These are phyloP conservation scores for Mergus octosetaceus DNA, from an alignment of 2,797 vertebrate species.

Conservation along the genomic window DNA sequence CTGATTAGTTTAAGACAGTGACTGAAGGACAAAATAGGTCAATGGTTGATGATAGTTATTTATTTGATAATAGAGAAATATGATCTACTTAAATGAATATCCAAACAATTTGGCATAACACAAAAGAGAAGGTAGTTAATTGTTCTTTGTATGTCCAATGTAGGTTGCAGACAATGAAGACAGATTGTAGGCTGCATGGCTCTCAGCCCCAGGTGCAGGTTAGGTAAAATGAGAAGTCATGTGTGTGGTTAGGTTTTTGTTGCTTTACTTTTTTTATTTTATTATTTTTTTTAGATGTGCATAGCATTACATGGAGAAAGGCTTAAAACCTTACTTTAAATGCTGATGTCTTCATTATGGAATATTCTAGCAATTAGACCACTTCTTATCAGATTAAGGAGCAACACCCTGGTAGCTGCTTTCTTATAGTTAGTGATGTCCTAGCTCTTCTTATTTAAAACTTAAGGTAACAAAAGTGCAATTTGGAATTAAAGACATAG, in stretches of 20 bases:
- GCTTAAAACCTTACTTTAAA: background rate
- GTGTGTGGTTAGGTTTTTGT: too few relatives aligned
- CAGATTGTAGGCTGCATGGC: fast-evolving
- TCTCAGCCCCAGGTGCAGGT: background rate
- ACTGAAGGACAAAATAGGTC: background rate
- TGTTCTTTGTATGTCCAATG: background rate
- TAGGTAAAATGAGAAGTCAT: background rate
- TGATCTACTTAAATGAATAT: background rate
- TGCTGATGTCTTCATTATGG: background rate
- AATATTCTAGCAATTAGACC: background rate
- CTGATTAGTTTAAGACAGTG: background rate
- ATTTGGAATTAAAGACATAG: background rate
- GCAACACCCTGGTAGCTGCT: background rate
- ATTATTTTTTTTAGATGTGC: background rate
- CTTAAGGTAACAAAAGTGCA: background rate
- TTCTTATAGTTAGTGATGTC: background rate
- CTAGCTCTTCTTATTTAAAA: background rate
- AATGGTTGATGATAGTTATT: background rate
- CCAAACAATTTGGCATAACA: background rate
- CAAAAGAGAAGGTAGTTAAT: background rate
- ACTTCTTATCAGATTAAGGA: background rate
- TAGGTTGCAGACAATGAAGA: background rate
- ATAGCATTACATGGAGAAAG: background rate
- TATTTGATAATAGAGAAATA: background rate
- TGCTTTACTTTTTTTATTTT: too few relatives aligned